Percentiles rank a stretch among this genome's conserved stretches.
These are phyloP conservation scores for Lasioglossum oenotherae DNA, from an alignment of 2,888 invertebrate genomes.

Conservation along the genomic window DNA sequence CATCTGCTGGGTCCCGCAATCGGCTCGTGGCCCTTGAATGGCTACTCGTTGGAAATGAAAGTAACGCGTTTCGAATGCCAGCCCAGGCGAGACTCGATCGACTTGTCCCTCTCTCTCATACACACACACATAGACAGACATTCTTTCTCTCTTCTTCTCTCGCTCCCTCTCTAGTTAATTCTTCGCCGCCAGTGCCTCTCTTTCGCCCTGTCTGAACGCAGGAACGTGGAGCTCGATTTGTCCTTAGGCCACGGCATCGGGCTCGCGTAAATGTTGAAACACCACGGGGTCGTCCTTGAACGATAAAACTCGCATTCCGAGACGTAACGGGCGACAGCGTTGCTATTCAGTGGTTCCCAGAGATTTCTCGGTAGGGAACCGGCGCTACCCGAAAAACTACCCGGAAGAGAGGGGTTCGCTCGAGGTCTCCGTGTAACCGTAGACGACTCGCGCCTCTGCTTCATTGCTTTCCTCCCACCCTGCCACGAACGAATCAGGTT, in stretches of 20 bases:
- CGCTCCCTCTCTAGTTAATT: not conserved
- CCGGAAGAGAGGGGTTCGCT: not conserved
- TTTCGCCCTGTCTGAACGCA: constrained; percentile 19
- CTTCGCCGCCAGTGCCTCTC: not conserved
- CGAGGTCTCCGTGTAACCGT: not conserved
- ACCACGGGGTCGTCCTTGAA: constrained; percentile 77
- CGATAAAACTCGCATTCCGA: constrained; percentile 74
- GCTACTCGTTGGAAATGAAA: constrained; percentile 72
- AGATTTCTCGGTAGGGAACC: constrained; percentile 7
- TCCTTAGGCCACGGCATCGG: constrained; percentile 57
- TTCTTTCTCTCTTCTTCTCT: not conserved
- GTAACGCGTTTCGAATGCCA: constrained; percentile 72
- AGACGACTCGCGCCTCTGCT: not conserved
- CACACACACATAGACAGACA: not conserved
- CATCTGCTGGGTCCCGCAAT: constrained; percentile 43
- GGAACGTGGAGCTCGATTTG: constrained; percentile 44
- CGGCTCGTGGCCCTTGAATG: constrained; percentile 70
- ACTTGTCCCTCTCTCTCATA: constrained; percentile 6
- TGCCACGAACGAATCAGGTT: constrained; percentile 21
- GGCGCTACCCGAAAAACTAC: not conserved
- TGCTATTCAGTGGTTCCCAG: constrained; percentile 23
- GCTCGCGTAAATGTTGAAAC: constrained; percentile 68
- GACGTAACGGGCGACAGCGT: constrained; percentile 9
- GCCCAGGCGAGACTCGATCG: constrained; percentile 50
- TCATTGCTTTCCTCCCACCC: not conserved